Evolutionary conservation across 1,140 invertebrate species (phyloP), one percentile per base, ranked within the genome.

Genomic region (Solen grandis): DNA sequence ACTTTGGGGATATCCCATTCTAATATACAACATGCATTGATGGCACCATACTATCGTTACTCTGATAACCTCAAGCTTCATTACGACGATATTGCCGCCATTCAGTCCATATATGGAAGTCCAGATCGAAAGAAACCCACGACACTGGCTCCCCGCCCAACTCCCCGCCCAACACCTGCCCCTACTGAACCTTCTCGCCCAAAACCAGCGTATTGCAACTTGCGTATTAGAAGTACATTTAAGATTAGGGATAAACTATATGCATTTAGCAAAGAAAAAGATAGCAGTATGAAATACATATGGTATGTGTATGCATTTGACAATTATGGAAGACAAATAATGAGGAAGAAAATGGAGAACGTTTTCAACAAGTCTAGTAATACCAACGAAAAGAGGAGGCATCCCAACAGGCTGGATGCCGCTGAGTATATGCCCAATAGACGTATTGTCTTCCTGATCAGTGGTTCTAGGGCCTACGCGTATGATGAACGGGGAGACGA

Each of bases 1-100:
- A 72, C 82, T 14, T 70, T 81, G 22, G 78, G 70, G 13, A 70
- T 75, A 19, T 65, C 55, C 14, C 72, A 80, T 50, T 84, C 82
- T 16, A 77, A 77, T 27, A 68, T 76, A 13, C 36, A 73, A 1
- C 36, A 59, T 4, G 55, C 81, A 13, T 29, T 78, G 4, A 83
- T 83, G 74, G 68, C 66, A 27, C 74, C 81, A 0, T 78, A 69
- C 27, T 78, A 78, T 41, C 63, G 75, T 27, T 78, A 78, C 41
- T 36, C 27, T 5, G 16, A 38, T 14, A 60, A 36, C 16, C 52
- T 78, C 1, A 31, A 78, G 41, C 75, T 78, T 8, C 52, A 78
- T 41, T 13, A 14, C n/a, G 75, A 78, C 29, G 75, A 78, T 38
- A 69, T 78, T 3, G 50, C 29, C 14, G 75, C 75, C 5, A 55